A percentile compares a stretch with the other conserved stretches of the same genome.
Conservation (phyloP, 1,140 invertebrate species). For the Heliconius nattereri region DNA sequence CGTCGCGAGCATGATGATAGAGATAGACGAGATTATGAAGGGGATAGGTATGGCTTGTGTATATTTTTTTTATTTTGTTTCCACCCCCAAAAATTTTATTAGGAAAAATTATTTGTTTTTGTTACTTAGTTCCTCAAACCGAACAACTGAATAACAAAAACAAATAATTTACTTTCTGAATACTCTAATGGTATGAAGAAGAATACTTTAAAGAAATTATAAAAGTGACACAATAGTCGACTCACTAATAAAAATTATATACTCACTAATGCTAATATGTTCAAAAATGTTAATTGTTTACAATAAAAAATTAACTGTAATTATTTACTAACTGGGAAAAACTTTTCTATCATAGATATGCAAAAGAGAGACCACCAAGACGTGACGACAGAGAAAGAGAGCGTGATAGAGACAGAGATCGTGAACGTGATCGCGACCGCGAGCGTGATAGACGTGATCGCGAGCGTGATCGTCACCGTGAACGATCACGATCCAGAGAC, state of each 20-base stretch:
- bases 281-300: no score
- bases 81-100: no score
- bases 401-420: constrained; percentile 57
- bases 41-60: constrained; percentile 50
- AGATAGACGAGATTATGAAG: constrained; percentile 66
- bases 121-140: no score
- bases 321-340: background rate
- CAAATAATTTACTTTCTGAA: no score
- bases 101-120: no score
- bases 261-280: no score
- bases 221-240: no score
- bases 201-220: no score
- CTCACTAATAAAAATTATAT: no score
- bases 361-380: constrained; percentile 60
- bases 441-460: constrained; percentile 48
- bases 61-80: background rate
- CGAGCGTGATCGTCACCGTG: constrained; percentile 47
- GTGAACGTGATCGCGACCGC: constrained; percentile 58
- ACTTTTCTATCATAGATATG: constrained; percentile 47
- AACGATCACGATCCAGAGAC: constrained; percentile 53
- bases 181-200: no score
- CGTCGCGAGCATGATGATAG: constrained; percentile 71
- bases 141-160: no score
- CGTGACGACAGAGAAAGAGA: constrained; percentile 61
- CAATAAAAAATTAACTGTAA: no score